Evolutionary conservation across 1,140 invertebrate genomes (phyloP).

Genomic region (Aphis gossypii): DNA sequence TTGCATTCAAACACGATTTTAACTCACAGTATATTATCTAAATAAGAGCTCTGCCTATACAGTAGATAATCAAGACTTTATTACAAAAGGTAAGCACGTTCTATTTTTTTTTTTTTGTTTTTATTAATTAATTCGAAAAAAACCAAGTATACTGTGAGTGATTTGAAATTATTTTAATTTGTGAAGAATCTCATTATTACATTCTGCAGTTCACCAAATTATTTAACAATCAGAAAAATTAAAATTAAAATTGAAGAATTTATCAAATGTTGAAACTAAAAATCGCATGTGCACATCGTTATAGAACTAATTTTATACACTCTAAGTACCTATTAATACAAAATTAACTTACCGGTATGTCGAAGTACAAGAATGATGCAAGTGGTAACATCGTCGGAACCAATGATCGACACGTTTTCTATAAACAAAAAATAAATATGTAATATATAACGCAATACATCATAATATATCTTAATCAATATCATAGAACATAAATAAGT

Average conservation of each 20-base stretch:
- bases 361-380: constrained; percentile 89
- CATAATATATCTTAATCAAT: too few species aligned
- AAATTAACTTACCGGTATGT: constrained; percentile 80
- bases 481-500: too few species aligned
- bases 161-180: background rate
- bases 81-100: background rate
- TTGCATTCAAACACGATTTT: background rate
- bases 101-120: background rate
- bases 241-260: background rate
- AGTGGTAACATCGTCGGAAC: constrained; percentile 92
- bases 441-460: background rate
- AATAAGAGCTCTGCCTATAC: background rate
- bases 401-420: constrained; percentile 89
- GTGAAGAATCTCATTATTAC: background rate
- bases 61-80: background rate
- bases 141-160: background rate
- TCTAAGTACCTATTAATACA: background rate
- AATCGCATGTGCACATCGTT: background rate
- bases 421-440: constrained; percentile 65
- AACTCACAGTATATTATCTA: background rate
- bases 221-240: background rate
- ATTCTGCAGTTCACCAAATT: background rate
- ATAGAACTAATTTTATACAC: background rate
- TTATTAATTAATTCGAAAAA: background rate
- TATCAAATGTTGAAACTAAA: background rate